Percentiles rank a stretch among this genome's conserved stretches.
phyloP scores from a whole-genome alignment of 2,113 vertebrate genomes.

The Sterrhoptilus dennistouni region DNA sequence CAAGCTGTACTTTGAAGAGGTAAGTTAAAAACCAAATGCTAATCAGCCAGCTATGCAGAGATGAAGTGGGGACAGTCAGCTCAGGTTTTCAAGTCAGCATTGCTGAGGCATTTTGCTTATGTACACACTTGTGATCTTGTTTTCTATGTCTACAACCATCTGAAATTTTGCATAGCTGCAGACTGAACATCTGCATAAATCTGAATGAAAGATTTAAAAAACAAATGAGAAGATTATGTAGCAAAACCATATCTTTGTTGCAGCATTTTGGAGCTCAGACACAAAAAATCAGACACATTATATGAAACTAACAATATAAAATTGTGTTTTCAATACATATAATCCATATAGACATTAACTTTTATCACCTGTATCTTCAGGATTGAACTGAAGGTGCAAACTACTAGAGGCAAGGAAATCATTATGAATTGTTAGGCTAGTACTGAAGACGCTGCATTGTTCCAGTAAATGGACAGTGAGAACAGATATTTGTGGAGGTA shows the following conservation, averaged over 20 bases:
- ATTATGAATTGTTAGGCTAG: neutral
- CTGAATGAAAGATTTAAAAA: conserved; percentile 25
- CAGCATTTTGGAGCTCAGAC: conserved; percentile 17
- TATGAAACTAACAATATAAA: neutral
- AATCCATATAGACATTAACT: neutral
- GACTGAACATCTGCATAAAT: conserved; percentile 58
- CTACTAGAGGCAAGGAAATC: neutral
- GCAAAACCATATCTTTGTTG: conserved; percentile 29
- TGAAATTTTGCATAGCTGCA: conserved; percentile 53
- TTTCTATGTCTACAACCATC: conserved; percentile 1
- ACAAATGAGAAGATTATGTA: conserved; percentile 50
- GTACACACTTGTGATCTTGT: conserved; percentile 20
- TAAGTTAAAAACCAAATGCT: conserved; percentile 29
- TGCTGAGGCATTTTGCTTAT: conserved; percentile 41
- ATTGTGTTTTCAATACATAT: neutral
- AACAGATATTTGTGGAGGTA: neutral
- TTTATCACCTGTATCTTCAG: neutral
- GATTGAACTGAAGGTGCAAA: neutral
- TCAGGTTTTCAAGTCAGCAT: conserved; percentile 36
- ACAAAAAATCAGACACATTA: conserved; percentile 23
- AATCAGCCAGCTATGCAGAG: conserved; percentile 17
- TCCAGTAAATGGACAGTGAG: neutral
- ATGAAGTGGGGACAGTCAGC: conserved; percentile 39
- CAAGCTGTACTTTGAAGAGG: conserved; percentile 39
- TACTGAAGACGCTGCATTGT: neutral